These are phyloP conservation scores for Lanius ludovicianus DNA, from an alignment of 2,113 vertebrate genomes.

Conservation along the genomic window DNA sequence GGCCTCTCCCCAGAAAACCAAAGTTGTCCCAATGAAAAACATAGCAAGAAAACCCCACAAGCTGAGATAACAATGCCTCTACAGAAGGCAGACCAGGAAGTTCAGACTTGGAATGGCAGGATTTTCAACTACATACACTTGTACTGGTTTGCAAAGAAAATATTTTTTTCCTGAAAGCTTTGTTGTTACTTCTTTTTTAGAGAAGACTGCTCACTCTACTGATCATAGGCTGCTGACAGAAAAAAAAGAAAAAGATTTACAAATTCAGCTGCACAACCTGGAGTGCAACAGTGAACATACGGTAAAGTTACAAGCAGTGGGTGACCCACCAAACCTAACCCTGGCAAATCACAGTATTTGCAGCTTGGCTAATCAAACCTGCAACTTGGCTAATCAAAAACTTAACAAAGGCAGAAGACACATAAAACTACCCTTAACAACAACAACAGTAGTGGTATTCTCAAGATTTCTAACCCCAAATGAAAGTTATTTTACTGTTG, in stretches of 20 bases:
- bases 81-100: neutral
- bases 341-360: neutral
- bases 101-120: neutral
- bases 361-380: neutral
- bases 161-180: neutral
- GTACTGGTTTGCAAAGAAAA: neutral
- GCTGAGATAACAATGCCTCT: neutral
- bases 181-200: neutral
- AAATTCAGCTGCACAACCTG: neutral
- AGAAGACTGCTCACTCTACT: neutral
- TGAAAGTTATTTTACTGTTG: neutral
- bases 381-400: neutral
- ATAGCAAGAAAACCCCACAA: neutral
- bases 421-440: neutral
- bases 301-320: neutral
- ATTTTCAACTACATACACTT: neutral
- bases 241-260: neutral
- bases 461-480: neutral
- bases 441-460: neutral
- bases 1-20: neutral
- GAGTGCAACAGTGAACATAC: rapidly evolving
- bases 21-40: neutral
- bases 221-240: neutral
- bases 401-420: neutral
- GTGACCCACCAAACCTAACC: neutral